Base-by-base conservation (phyloP, 2,888 invertebrate species). In the Drosophila recens region DNA sequence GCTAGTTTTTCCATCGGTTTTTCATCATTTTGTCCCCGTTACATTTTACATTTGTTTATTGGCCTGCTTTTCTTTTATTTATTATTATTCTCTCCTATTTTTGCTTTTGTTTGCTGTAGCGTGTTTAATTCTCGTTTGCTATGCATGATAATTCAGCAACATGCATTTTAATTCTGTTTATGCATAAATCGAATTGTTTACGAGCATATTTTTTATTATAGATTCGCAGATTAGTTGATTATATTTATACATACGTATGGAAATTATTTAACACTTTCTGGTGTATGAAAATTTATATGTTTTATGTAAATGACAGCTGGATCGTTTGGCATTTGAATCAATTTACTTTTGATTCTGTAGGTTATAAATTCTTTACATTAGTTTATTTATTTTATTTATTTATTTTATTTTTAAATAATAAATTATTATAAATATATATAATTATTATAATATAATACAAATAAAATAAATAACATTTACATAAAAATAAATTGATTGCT, bases 41-140 rank as follows among this genome's bases (percentile, higher is more conserved):
- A 66, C 36, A 49, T 65, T 63, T 52, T 62, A 48, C 64, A 71
- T 78, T 78, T 78, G 75, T 72, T 75, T 80, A 71, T 73, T 67
- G 64, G 10, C 59, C 15, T 53, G 45, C 9, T 49, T 49, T 49
- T 30, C 40, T 49, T 49, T 49, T 30, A 40, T 23, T 36, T 57
- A 4, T 2, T n/a, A 36, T 3, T 23, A 15, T 23, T 30, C 30
- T 5, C 13, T 46, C 17, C 10, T 57, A 27, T 45, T 45, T 45
- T 36, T 10, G 10, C 23, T 36, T 23, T 46, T 38, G 15, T 67
- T 61, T 46, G n/a, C 27, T 10, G 30, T 69, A 30, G 58, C 69
- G 58, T 75, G 80, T 65, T 80, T 57, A 43, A 59, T 36, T 56
- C 48, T 52, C 49, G 67, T 72, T 43, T 57, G 42, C 57, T 65